phyloP scores from a whole-genome alignment of 2,113 vertebrate species.

The Sitta europaea region DNA sequence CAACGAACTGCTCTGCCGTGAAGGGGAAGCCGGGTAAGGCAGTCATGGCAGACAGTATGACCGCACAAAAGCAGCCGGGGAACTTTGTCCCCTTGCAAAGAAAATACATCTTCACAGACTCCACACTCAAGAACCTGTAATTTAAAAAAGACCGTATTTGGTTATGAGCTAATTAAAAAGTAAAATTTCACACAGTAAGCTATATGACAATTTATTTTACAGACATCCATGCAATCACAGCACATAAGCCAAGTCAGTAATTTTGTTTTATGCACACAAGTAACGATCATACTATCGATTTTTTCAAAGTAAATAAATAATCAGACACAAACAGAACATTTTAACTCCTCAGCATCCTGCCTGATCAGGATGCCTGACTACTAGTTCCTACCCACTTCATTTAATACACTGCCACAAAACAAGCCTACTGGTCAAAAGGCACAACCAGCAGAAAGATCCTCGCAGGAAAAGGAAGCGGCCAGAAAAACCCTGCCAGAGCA shows the following conservation, averaged over 20 bases:
- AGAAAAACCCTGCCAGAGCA: neutral
- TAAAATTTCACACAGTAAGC: neutral
- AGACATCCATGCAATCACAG: neutral
- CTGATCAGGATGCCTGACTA: neutral
- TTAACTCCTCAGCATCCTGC: neutral
- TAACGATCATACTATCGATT: fast-evolving
- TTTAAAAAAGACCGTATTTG: neutral
- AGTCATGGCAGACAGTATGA: constrained; percentile 96
- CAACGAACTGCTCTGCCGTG: constrained; percentile 94
- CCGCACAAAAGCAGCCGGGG: constrained; percentile 93
- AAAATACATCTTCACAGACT: constrained; percentile 98
- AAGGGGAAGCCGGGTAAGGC: constrained; percentile 91
- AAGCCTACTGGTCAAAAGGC: neutral
- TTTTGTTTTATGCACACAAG: neutral
- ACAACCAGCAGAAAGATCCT: neutral
- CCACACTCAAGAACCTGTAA: constrained; percentile 93
- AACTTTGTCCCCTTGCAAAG: constrained; percentile 96
- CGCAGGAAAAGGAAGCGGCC: fast-evolving
- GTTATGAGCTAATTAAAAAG: neutral
- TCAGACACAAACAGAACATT: neutral
- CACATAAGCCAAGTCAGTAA: neutral
- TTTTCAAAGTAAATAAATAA: neutral
- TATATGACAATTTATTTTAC: neutral
- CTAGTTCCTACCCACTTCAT: neutral
- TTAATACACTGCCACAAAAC: neutral